phyloP scores from a whole-genome alignment of 2,113 vertebrate genomes.

The Plecotus auritus region DNA sequence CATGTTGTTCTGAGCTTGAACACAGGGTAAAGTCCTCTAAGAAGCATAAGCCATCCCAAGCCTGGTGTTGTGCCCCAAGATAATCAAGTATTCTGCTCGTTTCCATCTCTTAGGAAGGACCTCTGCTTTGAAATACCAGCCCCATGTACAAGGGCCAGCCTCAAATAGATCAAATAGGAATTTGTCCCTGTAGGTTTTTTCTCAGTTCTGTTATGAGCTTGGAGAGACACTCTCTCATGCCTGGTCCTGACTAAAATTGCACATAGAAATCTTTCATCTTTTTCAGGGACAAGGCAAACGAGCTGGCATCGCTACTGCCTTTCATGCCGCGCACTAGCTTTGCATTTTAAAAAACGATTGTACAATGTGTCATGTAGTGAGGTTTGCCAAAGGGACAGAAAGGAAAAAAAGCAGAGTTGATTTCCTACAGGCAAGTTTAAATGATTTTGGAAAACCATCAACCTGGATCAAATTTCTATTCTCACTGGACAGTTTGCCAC shows the following conservation, averaged over 20 bases:
- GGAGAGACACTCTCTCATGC: conserved; percentile 2
- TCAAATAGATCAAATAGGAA: conserved; percentile 41
- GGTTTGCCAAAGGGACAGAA: conserved; percentile 25
- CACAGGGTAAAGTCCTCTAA: not conserved
- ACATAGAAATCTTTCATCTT: conserved; percentile 23
- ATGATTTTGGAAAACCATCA: conserved; percentile 56
- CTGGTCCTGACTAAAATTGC: conserved; percentile 43
- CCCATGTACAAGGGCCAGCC: not conserved
- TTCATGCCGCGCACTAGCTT: conserved; percentile 46
- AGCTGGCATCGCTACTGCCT: not conserved
- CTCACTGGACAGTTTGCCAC: conserved; percentile 53
- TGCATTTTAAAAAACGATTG: conserved; percentile 49
- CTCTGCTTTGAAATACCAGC: conserved; percentile 3
- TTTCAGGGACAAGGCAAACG: conserved; percentile 18
- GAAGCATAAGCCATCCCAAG: not conserved
- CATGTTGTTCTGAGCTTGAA: not conserved
- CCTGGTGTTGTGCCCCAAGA: not conserved
- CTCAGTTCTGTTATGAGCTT: conserved; percentile 27
- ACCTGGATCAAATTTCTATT: conserved; percentile 37
- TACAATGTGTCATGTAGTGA: not conserved
- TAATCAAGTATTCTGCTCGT: not conserved
- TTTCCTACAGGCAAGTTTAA: conserved; percentile 50
- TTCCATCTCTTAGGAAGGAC: not conserved
- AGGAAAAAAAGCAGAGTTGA: not conserved
- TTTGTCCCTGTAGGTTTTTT: not conserved